Percentiles rank a stretch among this genome's conserved stretches.
phyloP scores from a whole-genome alignment of 2,797 vertebrate species.

The Lacerta viridis region DNA sequence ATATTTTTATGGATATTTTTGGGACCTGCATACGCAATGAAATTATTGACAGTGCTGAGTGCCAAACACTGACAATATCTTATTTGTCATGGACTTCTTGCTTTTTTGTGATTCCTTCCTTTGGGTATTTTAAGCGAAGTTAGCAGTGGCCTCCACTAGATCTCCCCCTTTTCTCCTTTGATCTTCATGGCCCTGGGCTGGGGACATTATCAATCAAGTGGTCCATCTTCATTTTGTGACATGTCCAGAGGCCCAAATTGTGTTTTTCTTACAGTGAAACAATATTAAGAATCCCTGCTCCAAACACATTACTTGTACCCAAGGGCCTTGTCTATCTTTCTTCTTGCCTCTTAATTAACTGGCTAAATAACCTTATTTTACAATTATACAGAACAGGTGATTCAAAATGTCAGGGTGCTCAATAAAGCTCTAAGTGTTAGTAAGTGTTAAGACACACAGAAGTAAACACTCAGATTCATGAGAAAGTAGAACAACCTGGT shows the following conservation, averaged over 20 bases:
- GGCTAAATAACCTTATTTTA: not conserved
- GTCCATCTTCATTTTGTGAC: not conserved
- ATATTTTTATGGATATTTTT: not conserved
- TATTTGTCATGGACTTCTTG: not conserved
- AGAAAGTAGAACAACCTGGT: too few species aligned
- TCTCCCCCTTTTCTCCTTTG: not conserved
- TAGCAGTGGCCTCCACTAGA: not conserved
- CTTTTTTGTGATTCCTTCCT: not conserved
- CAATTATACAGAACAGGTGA: not conserved
- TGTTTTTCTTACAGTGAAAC: not conserved
- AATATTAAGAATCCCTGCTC: not conserved
- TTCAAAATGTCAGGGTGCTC: not conserved
- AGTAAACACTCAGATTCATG: not conserved
- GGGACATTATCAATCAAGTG: not conserved
- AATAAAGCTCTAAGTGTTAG: not conserved
- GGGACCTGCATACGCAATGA: not conserved
- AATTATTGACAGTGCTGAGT: slow-evolving; percentile 2
- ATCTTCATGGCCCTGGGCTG: not conserved
- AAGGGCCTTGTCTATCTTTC: not conserved
- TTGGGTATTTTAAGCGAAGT: not conserved
- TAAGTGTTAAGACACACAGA: not conserved
- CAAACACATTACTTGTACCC: not conserved
- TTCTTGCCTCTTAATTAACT: not conserved
- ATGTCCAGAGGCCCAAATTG: not conserved
- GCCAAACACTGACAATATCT: not conserved